These are phyloP conservation scores for Drosophila testacea DNA, from an alignment of 2,888 invertebrate genomes.

Conservation along the genomic window DNA sequence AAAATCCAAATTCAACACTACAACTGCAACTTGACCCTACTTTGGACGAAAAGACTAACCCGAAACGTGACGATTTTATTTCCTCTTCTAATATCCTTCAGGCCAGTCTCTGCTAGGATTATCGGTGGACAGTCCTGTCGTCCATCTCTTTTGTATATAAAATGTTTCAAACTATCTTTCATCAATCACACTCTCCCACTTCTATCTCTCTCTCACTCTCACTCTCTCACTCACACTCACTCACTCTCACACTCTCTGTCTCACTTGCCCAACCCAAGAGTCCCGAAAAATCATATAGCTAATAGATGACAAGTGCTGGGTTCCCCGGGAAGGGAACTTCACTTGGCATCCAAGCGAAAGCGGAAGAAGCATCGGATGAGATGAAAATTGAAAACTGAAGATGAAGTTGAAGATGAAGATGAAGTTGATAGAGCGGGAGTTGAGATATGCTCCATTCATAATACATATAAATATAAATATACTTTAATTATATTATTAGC, in stretches of 20 bases:
- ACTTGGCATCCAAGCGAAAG: slow-evolving; percentile 61
- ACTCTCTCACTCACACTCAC: slow-evolving; percentile 5
- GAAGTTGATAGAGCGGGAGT: slow-evolving; percentile 58
- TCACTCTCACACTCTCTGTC: slow-evolving; percentile 32
- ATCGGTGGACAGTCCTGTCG: slow-evolving; percentile 50
- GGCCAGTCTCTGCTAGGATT: slow-evolving; percentile 26
- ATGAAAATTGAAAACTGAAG: slow-evolving; percentile 18
- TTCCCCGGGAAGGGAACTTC: slow-evolving; percentile 66
- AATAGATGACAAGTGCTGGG: slow-evolving; percentile 68
- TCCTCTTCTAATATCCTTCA: slow-evolving; percentile 20
- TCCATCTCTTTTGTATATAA: slow-evolving; percentile 77
- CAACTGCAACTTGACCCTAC: slow-evolving; percentile 46
- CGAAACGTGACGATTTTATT: slow-evolving; percentile 41
- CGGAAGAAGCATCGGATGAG: slow-evolving; percentile 48
- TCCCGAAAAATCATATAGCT: slow-evolving; percentile 64
- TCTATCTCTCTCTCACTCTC: slow-evolving; percentile 15
- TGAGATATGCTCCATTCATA: slow-evolving; percentile 70
- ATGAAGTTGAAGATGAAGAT: slow-evolving; percentile 22
- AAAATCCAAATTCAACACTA: slow-evolving; percentile 37
- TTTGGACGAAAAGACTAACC: slow-evolving; percentile 49
- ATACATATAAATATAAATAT: slow-evolving; percentile 69
- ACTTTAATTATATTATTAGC: slow-evolving; percentile 81
- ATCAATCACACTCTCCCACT: slow-evolving; percentile 17
- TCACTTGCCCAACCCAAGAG: slow-evolving; percentile 43
- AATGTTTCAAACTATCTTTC: slow-evolving; percentile 55